A percentile compares a stretch with the other conserved stretches of the same genome.
These are phyloP conservation scores for Sicus ferrugineus DNA, from an alignment of 2,888 invertebrate species.

Conservation along the genomic window DNA sequence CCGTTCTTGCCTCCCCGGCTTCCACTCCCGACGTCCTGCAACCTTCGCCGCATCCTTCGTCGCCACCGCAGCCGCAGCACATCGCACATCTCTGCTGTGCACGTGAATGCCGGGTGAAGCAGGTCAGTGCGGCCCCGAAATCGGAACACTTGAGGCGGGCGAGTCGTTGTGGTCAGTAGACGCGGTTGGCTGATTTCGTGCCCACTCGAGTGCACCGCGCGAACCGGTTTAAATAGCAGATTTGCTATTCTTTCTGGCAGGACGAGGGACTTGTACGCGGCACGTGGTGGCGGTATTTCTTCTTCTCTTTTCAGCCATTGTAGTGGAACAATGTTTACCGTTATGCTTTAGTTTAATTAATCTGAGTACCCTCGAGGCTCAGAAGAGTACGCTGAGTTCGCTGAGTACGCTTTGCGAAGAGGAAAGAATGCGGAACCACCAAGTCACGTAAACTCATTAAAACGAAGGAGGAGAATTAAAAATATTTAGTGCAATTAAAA, in stretches of 20 bases:
- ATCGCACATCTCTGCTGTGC: not conserved
- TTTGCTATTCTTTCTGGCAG: not conserved
- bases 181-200: slow-evolving; percentile 16
- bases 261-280: not conserved
- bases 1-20: not conserved
- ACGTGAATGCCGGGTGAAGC: not conserved
- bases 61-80: not conserved
- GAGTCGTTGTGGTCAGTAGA: slow-evolving; percentile 14
- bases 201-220: slow-evolving; percentile 15
- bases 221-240: not conserved
- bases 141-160: slow-evolving; percentile 2
- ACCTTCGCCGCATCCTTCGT: not conserved
- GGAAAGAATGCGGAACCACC: too few species aligned
- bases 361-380: too few species aligned
- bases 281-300: not conserved
- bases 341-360: too few species aligned
- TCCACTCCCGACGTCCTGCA: not conserved
- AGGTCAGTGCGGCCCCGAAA: slow-evolving; percentile 20
- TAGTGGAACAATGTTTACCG: too few species aligned
- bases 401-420: too few species aligned
- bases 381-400: too few species aligned
- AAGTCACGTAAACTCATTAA: too few species aligned
- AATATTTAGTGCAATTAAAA: too few species aligned
- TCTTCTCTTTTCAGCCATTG: too few species aligned
- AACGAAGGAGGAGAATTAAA: too few species aligned